Evolutionary conservation across 1,140 invertebrate species (phyloP), one percentile per base, ranked within the genome.

Genomic region (Gonatopus flavifemur): DNA sequence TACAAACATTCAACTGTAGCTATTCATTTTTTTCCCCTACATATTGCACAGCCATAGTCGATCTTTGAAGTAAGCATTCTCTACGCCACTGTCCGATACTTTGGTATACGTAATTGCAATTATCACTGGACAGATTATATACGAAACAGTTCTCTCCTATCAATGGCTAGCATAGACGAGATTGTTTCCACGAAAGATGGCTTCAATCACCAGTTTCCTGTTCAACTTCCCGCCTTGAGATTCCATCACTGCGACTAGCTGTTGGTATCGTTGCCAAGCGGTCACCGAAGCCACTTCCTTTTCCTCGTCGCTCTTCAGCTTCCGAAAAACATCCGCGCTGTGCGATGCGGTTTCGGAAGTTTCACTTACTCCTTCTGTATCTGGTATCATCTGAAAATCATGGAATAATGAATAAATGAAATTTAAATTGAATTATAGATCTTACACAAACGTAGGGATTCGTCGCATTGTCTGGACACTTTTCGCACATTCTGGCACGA

Each of bases 131-230:
- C n/a, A 35, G 16, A 20, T 2, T 22, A 15, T 19, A 30, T 35
- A 6, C 6, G 25, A 20, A 7, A 19, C 4, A 20, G 22, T 45
- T 22, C 10, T 13, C 12, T 12, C 9, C 18, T 20, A 59, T 62
- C 59, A 62, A 15, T 62, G 49, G 28, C 35, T 51, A 13, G 36
- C 59, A 46, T 74, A 74, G 36, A 64, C 50, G 37, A 74, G 61
- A 61, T 74, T 61, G 28, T 54, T 59, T 1, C 72, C 72, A 18
- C 72, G 66, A 33, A 72, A 74, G 57, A 72, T 70, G 9, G 72
- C 66, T 22, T 74, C 72, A 51, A 74, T 56, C 19, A 69, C 33
- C 9, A 51, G 51, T 51, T 64, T 64, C 43, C 64, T 56, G 50
- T 74, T 66, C 41, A 64, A 68, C 21, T 66, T 54, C 22, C 57